Conservation (phyloP, 2,888 invertebrate species). For the Agelastica alni region DNA sequence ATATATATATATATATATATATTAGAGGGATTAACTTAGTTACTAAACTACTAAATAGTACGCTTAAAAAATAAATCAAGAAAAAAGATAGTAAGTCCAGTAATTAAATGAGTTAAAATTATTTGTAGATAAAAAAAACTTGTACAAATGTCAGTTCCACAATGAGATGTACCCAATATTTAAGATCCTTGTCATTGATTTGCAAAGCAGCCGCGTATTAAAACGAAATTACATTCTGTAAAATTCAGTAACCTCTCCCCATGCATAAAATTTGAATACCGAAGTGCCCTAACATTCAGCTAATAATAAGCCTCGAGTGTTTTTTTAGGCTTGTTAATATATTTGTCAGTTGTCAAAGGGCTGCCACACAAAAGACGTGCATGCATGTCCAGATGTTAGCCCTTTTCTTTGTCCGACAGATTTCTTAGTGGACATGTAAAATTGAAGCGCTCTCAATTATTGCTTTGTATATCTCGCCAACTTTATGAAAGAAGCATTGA, state of each 20-base stretch:
- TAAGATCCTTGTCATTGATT: too few species aligned
- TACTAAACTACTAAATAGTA: too few species aligned
- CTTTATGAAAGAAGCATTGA: slow-evolving; percentile 27
- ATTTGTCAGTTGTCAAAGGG: slow-evolving; percentile 39
- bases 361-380: slow-evolving; percentile 23
- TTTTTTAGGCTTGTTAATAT: slow-evolving; percentile 38
- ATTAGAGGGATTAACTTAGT: too few species aligned
- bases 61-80: too few species aligned
- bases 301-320: slow-evolving; percentile 35
- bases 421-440: slow-evolving; percentile 44
- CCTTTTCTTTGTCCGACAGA: slow-evolving; percentile 38
- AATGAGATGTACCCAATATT: too few species aligned
- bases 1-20: too few species aligned
- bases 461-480: slow-evolving; percentile 24
- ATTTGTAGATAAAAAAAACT: too few species aligned
- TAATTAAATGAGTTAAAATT: too few species aligned
- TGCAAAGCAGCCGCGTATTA: too few species aligned
- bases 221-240: too few species aligned
- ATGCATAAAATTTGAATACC: slow-evolving; percentile 10
- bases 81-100: too few species aligned
- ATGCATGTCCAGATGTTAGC: slow-evolving; percentile 44
- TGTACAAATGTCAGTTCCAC: too few species aligned
- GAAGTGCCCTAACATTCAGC: slow-evolving; percentile 35
- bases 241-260: background rate
- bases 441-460: slow-evolving; percentile 38